Conservation (phyloP, 2,113 vertebrate genomes). For the Rissa tridactyla region DNA sequence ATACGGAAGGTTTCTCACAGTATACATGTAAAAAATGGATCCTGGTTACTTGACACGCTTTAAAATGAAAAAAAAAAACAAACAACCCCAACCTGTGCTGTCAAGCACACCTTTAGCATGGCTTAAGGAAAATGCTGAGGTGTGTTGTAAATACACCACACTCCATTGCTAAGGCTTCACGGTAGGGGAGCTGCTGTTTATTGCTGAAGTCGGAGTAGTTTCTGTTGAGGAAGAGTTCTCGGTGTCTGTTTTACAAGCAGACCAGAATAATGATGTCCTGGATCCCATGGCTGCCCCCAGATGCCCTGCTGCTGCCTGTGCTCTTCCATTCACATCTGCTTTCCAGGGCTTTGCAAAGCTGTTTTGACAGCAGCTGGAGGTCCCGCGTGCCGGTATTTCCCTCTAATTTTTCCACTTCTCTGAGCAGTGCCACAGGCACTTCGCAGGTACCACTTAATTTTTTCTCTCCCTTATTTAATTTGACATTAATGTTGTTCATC, state of each 20-base stretch:
- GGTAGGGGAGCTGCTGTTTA: neutral
- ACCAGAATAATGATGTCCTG: neutral
- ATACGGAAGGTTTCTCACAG: neutral
- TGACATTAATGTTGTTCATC: neutral
- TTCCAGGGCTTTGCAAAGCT: neutral
- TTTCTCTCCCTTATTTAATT: neutral
- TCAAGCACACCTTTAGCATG: neutral
- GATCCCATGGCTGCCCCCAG: neutral
- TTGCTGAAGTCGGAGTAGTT: neutral
- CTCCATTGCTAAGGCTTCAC: neutral
- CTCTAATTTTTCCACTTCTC: neutral
- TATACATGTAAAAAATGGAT: neutral
- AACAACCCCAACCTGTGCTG: neutral
- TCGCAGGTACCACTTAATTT: neutral
- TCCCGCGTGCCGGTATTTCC: fast-evolving
- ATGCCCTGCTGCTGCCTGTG: fast-evolving
- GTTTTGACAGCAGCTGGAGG: neutral
- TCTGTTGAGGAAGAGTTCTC: neutral
- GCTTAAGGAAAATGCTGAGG: neutral
- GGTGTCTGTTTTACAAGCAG: neutral
- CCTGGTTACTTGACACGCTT: neutral
- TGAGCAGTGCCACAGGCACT: neutral
- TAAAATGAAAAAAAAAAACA: neutral
- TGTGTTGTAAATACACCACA: neutral
- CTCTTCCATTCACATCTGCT: neutral